Evolutionary conservation across 2,113 vertebrate genomes (phyloP).

Genomic region (Cepphus grylle): DNA sequence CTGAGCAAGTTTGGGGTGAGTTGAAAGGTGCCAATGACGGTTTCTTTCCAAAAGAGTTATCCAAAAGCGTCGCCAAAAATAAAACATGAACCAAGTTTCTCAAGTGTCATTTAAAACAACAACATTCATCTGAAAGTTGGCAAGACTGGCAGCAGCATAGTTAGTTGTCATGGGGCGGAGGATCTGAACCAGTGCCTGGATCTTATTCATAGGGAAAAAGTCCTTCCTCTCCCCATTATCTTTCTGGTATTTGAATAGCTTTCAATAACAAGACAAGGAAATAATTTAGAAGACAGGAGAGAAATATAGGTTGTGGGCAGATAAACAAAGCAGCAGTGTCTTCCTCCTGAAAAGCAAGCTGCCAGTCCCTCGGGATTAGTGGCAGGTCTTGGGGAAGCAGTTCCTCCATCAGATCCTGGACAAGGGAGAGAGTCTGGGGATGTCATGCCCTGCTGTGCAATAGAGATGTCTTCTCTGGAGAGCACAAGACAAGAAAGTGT

Average conservation of each 20-base stretch:
- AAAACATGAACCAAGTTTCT: slow-evolving; percentile 24
- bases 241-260: not conserved
- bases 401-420: not conserved
- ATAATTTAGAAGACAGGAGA: not conserved
- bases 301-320: not conserved
- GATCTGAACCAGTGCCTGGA: slow-evolving; percentile 49
- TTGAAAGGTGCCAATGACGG: slow-evolving; percentile 34
- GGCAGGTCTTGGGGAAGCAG: not conserved
- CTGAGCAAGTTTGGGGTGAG: slow-evolving; percentile 12
- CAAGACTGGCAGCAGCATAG: not conserved
- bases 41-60: slow-evolving; percentile 30
- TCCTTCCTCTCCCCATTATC: slow-evolving; percentile 38
- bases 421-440: not conserved
- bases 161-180: not conserved
- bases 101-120: slow-evolving; percentile 33
- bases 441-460: rapidly evolving
- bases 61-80: slow-evolving; percentile 55
- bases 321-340: not conserved
- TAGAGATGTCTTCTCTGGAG: not conserved
- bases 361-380: not conserved
- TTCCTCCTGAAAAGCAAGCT: not conserved
- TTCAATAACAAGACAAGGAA: not conserved
- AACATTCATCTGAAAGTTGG: slow-evolving; percentile 25
- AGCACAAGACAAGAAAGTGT: not conserved
- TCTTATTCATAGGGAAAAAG: slow-evolving; percentile 25